Base-by-base conservation (phyloP, 2,888 invertebrate genomes). In the Diogma glabrata region DNA sequence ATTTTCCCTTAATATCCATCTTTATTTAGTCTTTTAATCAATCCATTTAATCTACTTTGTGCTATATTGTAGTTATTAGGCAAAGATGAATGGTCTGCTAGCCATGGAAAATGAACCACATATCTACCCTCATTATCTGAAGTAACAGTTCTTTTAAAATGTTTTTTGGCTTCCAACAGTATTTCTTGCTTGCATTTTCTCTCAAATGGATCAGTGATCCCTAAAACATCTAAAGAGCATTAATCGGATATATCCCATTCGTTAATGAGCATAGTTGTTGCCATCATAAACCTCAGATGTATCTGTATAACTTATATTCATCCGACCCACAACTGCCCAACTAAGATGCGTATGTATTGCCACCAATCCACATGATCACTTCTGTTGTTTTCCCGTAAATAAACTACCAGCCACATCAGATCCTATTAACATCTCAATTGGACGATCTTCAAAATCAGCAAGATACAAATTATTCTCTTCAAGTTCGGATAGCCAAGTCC, bases 321-420 rank as follows among this genome's bases (percentile, higher is more conserved):
- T 24, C 49, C 51, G 53, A 1, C 57, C 57, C 50, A 51, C 50
- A 14, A 57, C 26, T 9, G 55, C 56, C 57, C 57, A 57, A 9
- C 57, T 55, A 7, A 57, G 46, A 9, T 14, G 19, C 14, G 57
- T 57, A 14, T 55, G 54, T 22, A 57, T 48, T n/a, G 56, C 54
- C n/a, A 54, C 50, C 23, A 57, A 47, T 16, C 54, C 57, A 30
- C 16, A n/a, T 49, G 16, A 51, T 12, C 54, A 45, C 9, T 26
- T 19, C 28, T 46, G 14, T 9, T n/a, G 10, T 4, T 53, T 52
- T 9, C 56, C 56, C 7, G 57, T 57, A 6, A 54, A 49, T 16
- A 57, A 22, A 20, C 51, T 57, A 10, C 51, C 52, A n/a, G 52
- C 52, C 16, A 55, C 46, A 47, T 53, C 54, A 1, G 47, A n/a